phyloP scores from a whole-genome alignment of 2,113 vertebrate species.

The Rynchops niger region DNA sequence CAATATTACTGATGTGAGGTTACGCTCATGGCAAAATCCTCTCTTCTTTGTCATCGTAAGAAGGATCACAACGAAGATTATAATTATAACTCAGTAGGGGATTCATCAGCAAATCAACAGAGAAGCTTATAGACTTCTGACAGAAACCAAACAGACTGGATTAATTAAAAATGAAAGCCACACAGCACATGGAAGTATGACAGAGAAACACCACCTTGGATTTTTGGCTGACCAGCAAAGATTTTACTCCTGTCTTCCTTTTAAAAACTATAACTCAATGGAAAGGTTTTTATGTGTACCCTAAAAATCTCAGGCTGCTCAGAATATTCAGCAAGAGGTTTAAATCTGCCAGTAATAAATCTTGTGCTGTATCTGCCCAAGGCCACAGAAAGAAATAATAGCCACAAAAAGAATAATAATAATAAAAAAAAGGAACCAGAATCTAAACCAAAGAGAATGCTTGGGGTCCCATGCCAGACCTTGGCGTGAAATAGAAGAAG shows the following conservation, averaged over 20 bases:
- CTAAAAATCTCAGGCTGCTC: background rate
- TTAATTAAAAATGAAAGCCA: constrained; percentile 19
- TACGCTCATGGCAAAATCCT: background rate
- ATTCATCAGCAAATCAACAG: constrained; percentile 18
- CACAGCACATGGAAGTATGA: background rate
- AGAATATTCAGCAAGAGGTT: background rate
- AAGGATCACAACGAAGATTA: background rate
- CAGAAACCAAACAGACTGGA: background rate
- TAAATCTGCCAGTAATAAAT: background rate
- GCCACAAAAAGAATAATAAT: background rate
- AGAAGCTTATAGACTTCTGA: background rate
- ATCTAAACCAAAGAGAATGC: background rate
- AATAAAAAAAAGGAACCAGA: background rate
- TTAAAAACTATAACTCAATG: background rate
- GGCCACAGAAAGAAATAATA: background rate
- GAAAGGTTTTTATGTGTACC: background rate
- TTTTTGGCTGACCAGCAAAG: background rate
- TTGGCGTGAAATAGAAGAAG: background rate
- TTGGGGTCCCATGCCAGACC: background rate
- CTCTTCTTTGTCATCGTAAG: background rate
- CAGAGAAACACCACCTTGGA: background rate
- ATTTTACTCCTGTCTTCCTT: background rate
- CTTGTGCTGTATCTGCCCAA: background rate
- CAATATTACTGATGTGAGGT: background rate
- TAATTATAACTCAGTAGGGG: background rate